These are phyloP conservation scores for Pterois miles DNA, from an alignment of 2,797 vertebrate genomes.

Conservation along the genomic window DNA sequence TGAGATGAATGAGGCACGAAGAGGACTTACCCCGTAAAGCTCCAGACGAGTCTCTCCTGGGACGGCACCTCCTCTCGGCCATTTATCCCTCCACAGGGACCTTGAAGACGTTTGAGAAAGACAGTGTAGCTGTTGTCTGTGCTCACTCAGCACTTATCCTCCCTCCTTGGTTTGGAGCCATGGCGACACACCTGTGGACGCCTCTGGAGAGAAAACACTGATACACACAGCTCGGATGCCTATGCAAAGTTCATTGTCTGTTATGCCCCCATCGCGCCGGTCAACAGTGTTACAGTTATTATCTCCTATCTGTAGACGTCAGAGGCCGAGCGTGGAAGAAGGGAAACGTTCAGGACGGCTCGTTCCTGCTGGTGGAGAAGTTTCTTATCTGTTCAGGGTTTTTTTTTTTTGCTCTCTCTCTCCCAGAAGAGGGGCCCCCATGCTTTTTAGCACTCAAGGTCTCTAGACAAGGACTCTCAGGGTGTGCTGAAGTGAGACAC, in stretches of 20 bases:
- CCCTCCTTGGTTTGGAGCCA: slow-evolving; percentile 79
- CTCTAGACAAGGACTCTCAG: slow-evolving; percentile 87
- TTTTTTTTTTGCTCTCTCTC: slow-evolving; percentile 52
- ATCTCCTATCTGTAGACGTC: slow-evolving; percentile 82
- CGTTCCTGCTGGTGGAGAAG: slow-evolving; percentile 80
- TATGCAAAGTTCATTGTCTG: slow-evolving; percentile 54
- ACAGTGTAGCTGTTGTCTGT: slow-evolving; percentile 87
- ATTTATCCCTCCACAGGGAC: slow-evolving; percentile 90
- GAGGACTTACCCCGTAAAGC: slow-evolving; percentile 80
- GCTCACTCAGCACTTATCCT: slow-evolving; percentile 76
- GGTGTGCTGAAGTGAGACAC: slow-evolving; percentile 70
- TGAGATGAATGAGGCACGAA: neutral
- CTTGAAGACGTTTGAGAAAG: slow-evolving; percentile 90
- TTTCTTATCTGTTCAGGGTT: slow-evolving; percentile 85
- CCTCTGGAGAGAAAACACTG: neutral
- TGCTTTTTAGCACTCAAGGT: slow-evolving; percentile 87
- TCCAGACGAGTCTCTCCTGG: slow-evolving; percentile 63
- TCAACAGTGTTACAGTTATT: slow-evolving; percentile 61
- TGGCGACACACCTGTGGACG: slow-evolving; percentile 83
- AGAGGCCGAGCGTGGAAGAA: slow-evolving; percentile 63
- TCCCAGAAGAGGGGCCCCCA: slow-evolving; percentile 76
- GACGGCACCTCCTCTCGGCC: slow-evolving; percentile 65
- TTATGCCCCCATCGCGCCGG: slow-evolving; percentile 2
- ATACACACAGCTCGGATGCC: slow-evolving; percentile 16
- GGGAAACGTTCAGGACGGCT: slow-evolving; percentile 75